Evolutionary conservation across 2,888 invertebrate genomes (phyloP).

Genomic region (Vannuccia rotundouncinata): DNA sequence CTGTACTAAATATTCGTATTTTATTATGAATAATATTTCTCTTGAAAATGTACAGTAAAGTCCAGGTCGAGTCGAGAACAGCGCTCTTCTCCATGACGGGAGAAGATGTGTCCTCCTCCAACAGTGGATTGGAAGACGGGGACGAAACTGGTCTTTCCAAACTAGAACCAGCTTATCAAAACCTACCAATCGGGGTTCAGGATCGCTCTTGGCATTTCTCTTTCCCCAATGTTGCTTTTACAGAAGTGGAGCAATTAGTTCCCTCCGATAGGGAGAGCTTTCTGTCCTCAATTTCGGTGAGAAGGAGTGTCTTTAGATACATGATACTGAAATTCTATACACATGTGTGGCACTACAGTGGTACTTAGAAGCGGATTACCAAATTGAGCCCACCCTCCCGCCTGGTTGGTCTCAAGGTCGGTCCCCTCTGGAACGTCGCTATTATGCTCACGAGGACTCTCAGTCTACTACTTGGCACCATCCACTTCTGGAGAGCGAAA

Average conservation of each 20-base stretch:
- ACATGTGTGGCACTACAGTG: not conserved
- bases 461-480: conserved; percentile 35
- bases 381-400: not conserved
- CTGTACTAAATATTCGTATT: too few relatives aligned
- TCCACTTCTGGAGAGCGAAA: not conserved
- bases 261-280: not conserved
- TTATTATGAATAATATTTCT: too few relatives aligned
- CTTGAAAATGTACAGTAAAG: too few relatives aligned
- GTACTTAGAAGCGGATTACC: not conserved
- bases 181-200: not conserved
- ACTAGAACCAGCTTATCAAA: conserved; percentile 1
- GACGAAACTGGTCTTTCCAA: too few relatives aligned
- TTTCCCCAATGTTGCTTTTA: not conserved
- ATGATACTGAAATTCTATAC: not conserved
- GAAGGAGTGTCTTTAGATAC: not conserved
- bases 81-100: too few relatives aligned
- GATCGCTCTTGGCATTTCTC: not conserved
- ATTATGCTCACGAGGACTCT: not conserved
- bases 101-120: too few relatives aligned
- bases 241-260: not conserved
- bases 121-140: too few relatives aligned
- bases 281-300: not conserved
- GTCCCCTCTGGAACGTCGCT: conserved; percentile 27
- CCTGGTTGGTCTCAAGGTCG: conserved; percentile 32
- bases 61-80: too few relatives aligned